Evolutionary conservation across 2,113 vertebrate species (phyloP).

Genomic region (Perccottus glenii): DNA sequence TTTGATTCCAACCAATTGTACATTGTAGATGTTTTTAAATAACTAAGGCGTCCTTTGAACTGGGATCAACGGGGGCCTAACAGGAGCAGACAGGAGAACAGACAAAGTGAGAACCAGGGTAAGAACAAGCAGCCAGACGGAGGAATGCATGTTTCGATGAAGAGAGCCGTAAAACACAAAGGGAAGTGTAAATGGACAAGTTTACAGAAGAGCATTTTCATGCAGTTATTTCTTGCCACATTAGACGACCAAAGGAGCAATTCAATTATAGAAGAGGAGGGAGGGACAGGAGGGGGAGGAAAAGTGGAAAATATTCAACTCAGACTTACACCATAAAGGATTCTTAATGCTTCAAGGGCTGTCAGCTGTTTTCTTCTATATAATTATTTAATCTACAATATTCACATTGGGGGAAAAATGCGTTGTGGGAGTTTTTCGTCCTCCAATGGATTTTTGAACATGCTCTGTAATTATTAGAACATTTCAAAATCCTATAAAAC

Average conservation of each 20-base stretch:
- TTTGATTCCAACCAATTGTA: no score
- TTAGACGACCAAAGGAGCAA: slow-evolving; percentile 61
- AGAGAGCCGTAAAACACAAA: slow-evolving; percentile 11
- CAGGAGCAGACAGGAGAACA: slow-evolving; percentile 18
- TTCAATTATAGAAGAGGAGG: slow-evolving; percentile 59
- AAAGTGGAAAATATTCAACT: slow-evolving; percentile 63
- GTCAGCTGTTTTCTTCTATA: no score
- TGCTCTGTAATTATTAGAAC: no score
- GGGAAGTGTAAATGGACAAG: slow-evolving; percentile 24
- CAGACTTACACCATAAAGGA: slow-evolving; percentile 31
- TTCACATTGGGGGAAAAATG: no score
- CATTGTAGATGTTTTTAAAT: no score
- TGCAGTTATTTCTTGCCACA: slow-evolving; percentile 60
- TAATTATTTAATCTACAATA: no score
- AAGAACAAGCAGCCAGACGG: slow-evolving; percentile 7
- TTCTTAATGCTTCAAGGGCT: slow-evolving; percentile 14
- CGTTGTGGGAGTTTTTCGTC: no score
- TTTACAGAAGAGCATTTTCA: slow-evolving; percentile 49
- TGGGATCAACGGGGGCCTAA: slow-evolving; percentile 30
- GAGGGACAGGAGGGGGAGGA: neutral
- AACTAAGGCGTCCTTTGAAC: slow-evolving; percentile 31
- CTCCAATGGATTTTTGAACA: no score
- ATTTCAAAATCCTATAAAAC: no score
- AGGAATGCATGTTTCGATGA: slow-evolving; percentile 6
- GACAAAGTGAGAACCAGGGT: neutral